Conservation (phyloP, 2,888 invertebrate genomes). For the Cynaeus angustus region DNA sequence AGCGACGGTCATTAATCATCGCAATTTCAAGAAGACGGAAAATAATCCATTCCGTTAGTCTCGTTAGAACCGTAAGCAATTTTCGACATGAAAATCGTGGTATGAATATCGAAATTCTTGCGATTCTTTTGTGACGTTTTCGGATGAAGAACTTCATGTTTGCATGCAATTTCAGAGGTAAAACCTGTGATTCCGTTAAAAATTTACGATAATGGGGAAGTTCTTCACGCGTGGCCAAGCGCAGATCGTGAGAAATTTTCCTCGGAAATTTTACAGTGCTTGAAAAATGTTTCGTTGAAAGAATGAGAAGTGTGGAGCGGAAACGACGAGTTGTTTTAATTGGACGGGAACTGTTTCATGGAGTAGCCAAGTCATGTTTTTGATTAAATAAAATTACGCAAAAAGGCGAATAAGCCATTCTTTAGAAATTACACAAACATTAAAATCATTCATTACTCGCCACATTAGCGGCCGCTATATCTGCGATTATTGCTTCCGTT, state of each 20-base stretch:
- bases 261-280: not conserved
- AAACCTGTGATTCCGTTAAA: conserved; percentile 46
- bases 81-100: conserved; percentile 11
- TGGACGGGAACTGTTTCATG: no score
- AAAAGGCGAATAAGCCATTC: no score
- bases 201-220: conserved; percentile 35
- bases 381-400: no score
- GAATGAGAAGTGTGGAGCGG: no score
- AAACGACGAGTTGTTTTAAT: no score
- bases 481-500: conserved; percentile 3
- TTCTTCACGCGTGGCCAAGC: conserved; percentile 41
- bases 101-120: not conserved
- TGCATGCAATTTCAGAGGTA: no score
- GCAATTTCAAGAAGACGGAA: conserved; percentile 3
- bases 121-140: not conserved
- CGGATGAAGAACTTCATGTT: not conserved
- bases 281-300: not conserved
- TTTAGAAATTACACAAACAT: no score
- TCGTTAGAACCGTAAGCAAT: conserved; percentile 25
- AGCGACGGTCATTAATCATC: no score
- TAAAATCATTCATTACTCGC: no score
- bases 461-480: not conserved
- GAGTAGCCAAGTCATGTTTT: no score
- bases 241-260: conserved; percentile 38
- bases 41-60: conserved; percentile 24